Evolutionary conservation across 2,797 vertebrate species (phyloP).

Genomic region (Staurois parvus): DNA sequence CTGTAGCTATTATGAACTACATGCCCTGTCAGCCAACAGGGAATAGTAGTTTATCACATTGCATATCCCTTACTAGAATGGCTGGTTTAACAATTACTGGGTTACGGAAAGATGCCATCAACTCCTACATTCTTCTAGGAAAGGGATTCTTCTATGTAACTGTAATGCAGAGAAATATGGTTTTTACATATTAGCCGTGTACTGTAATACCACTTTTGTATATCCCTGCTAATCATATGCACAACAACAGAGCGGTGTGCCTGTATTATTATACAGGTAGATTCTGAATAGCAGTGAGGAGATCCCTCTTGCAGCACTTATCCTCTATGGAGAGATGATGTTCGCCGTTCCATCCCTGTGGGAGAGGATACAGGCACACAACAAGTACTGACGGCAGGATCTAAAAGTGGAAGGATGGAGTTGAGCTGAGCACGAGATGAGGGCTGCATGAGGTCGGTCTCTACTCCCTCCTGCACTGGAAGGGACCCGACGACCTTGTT

Average conservation of each 20-base stretch:
- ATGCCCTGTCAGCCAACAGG: background rate
- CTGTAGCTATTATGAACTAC: background rate
- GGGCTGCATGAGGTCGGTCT: conserved; percentile 33
- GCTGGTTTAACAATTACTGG: background rate
- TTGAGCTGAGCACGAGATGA: conserved; percentile 39
- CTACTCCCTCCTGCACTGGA: conserved; percentile 11
- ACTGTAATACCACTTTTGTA: background rate
- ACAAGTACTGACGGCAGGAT: conserved; percentile 63
- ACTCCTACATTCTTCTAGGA: background rate
- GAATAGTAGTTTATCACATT: background rate
- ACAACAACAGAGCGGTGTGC: background rate
- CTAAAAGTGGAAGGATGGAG: conserved; percentile 62
- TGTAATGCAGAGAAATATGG: background rate
- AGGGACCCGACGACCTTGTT: background rate
- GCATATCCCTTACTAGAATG: background rate
- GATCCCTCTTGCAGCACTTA: conserved; percentile 67
- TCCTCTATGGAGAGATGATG: conserved; percentile 70
- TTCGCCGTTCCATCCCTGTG: conserved; percentile 68
- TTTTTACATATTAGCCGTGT: background rate
- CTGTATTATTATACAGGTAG: conserved; percentile 28
- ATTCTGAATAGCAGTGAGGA: conserved; percentile 57
- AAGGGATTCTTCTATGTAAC: background rate
- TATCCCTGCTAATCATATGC: background rate
- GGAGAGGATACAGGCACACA: conserved; percentile 67
- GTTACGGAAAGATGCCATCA: background rate